These are phyloP conservation scores for Bibio marci DNA, from an alignment of 2,888 invertebrate genomes.

Conservation along the genomic window DNA sequence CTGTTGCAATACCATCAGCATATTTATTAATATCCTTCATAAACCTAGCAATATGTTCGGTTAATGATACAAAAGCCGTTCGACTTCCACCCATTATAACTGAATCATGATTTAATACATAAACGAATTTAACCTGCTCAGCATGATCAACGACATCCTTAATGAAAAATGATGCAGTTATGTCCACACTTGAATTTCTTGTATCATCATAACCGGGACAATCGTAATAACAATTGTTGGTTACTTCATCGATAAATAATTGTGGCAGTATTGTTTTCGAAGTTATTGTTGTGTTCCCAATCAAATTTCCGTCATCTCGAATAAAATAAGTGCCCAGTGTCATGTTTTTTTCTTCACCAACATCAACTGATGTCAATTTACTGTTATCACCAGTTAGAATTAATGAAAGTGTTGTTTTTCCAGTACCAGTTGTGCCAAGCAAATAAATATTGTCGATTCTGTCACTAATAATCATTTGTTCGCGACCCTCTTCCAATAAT, in stretches of 20 bases:
- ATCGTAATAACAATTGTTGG: constrained; percentile 6
- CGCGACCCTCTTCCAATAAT: too few species aligned
- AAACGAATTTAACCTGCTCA: constrained; percentile 14
- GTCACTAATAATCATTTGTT: too few species aligned
- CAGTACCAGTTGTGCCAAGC: too few species aligned
- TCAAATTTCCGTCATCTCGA: too few species aligned
- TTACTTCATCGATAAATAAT: constrained; percentile 2
- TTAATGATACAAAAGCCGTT: neutral
- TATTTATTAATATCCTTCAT: constrained; percentile 5
- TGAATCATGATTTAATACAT: constrained; percentile 14
- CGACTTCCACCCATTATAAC: constrained; percentile 6
- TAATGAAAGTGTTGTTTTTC: too few species aligned
- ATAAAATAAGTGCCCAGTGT: too few species aligned
- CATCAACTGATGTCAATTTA: too few species aligned
- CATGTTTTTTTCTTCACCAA: too few species aligned
- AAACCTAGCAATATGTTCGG: constrained; percentile 3
- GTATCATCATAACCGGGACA: constrained; percentile 11
- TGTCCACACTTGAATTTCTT: constrained; percentile 14
- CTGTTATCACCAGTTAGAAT: too few species aligned
- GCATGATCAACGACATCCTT: constrained; percentile 15
- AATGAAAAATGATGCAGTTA: constrained; percentile 16
- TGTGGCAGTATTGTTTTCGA: constrained; percentile 5
- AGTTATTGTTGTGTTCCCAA: too few species aligned
- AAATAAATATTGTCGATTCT: too few species aligned
- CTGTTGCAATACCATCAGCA: constrained; percentile 5